Evolutionary conservation across 2,888 invertebrate genomes (phyloP).

Genomic region (Thelaira solivaga): DNA sequence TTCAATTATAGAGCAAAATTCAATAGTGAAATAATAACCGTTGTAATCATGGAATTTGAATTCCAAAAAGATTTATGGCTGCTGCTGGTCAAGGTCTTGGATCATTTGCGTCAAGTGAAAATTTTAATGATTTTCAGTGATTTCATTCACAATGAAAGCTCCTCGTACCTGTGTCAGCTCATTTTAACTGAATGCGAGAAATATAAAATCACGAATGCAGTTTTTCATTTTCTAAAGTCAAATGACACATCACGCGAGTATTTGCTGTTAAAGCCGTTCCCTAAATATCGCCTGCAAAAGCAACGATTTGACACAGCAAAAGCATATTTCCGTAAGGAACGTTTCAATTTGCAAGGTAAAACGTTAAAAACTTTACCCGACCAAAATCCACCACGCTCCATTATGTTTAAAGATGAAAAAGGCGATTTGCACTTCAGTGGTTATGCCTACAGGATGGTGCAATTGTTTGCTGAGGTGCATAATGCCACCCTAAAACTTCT

Average conservation of each 20-base stretch:
- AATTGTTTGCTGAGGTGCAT: slow-evolving; percentile 59
- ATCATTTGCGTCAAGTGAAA: slow-evolving; percentile 31
- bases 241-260: neutral
- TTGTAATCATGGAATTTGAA: slow-evolving; percentile 22
- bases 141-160: neutral
- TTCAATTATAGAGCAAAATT: slow-evolving; percentile 21
- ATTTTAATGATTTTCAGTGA: slow-evolving; percentile 28
- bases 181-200: slow-evolving; percentile 1
- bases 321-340: slow-evolving; percentile 1
- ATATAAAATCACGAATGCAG: slow-evolving; percentile 19
- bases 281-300: neutral
- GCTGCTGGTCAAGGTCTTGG: neutral
- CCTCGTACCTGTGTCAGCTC: too few relatives aligned
- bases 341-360: slow-evolving; percentile 31
- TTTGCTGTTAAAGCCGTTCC: slow-evolving; percentile 7
- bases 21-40: slow-evolving; percentile 18
- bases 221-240: slow-evolving; percentile 15
- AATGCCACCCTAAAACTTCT: slow-evolving; percentile 64
- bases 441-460: slow-evolving; percentile 62
- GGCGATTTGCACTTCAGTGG: slow-evolving; percentile 61
- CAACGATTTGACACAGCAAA: neutral
- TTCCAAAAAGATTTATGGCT: neutral
- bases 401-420: slow-evolving; percentile 54
- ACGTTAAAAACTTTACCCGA: slow-evolving; percentile 63
- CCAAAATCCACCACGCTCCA: slow-evolving; percentile 64